A percentile compares a stretch with the other conserved stretches of the same genome.
Conservation (phyloP, 2,113 vertebrate species). For the Halichoeres trimaculatus region DNA sequence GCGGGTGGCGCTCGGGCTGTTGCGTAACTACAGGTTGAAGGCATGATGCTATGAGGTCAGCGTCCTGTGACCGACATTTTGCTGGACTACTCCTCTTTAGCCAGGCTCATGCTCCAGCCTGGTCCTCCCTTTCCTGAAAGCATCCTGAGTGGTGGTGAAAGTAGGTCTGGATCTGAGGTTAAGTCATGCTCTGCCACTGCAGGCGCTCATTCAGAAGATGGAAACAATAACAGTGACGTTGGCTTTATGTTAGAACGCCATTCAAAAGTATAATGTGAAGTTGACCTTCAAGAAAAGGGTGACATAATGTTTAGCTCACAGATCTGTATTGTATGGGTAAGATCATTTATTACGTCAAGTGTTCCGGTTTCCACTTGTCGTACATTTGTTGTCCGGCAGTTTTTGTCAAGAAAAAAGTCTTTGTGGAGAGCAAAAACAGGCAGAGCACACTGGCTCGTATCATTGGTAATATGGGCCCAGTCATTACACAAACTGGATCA, state of each 20-base stretch:
- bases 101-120: constrained; percentile 37
- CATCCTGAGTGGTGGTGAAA: constrained; percentile 65
- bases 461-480: too few species aligned
- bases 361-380: too few species aligned
- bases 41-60: constrained; percentile 66
- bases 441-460: too few species aligned
- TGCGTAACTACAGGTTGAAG: constrained; percentile 62
- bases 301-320: neutral
- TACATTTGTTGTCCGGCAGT: too few species aligned
- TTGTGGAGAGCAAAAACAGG: too few species aligned
- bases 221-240: constrained; percentile 25
- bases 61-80: constrained; percentile 57
- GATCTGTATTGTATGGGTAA: neutral
- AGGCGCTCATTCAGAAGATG: constrained; percentile 18
- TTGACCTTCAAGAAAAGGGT: neutral
- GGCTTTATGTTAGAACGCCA: constrained; percentile 23
- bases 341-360: neutral
- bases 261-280: neutral
- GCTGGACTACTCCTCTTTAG: constrained; percentile 24
- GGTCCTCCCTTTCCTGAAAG: constrained; percentile 65
- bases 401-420: too few species aligned
- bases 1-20: constrained; percentile 53
- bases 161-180: constrained; percentile 54
- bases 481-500: too few species aligned
- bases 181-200: constrained; percentile 19